Percentiles rank a stretch among this genome's conserved stretches.
phyloP scores from a whole-genome alignment of 2,888 invertebrate genomes.

The Neoscelio sp. region DNA sequence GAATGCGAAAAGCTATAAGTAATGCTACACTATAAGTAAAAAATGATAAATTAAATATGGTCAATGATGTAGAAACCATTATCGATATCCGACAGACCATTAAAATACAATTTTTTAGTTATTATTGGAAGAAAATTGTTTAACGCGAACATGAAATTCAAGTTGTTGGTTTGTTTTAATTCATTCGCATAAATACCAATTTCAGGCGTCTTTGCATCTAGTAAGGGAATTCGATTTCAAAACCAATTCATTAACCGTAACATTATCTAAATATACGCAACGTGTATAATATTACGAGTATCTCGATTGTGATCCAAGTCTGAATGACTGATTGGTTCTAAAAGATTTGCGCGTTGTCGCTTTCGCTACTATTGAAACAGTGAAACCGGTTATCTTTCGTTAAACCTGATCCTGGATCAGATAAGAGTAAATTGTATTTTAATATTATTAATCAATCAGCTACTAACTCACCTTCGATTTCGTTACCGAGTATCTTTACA shows the following conservation, averaged over 20 bases:
- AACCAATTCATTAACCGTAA: slow-evolving; percentile 26
- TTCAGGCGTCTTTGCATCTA: slow-evolving; percentile 6
- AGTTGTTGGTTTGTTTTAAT: not conserved
- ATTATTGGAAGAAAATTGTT: not conserved
- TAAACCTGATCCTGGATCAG: slow-evolving; percentile 35
- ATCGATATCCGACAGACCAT: too few relatives aligned
- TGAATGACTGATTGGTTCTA: slow-evolving; percentile 17
- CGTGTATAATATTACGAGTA: slow-evolving; percentile 16
- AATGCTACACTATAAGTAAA: too few relatives aligned
- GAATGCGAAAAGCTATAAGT: too few relatives aligned
- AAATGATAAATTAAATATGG: too few relatives aligned
- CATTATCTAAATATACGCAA: slow-evolving; percentile 22
- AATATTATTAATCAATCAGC: slow-evolving; percentile 39
- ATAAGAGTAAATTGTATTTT: slow-evolving; percentile 40
- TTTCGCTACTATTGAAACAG: slow-evolving; percentile 33
- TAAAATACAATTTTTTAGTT: too few relatives aligned
- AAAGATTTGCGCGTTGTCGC: slow-evolving; percentile 22
- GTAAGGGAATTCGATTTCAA: slow-evolving; percentile 27
- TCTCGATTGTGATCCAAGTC: slow-evolving; percentile 28
- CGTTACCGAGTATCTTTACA: slow-evolving; percentile 1
- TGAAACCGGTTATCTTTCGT: slow-evolving; percentile 26
- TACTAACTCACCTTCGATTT: slow-evolving; percentile 26
- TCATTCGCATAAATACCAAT: slow-evolving; percentile 21
- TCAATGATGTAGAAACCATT: too few relatives aligned
- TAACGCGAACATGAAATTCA: not conserved